These are phyloP conservation scores for Apteryx mantelli DNA, from an alignment of 2,113 vertebrate species.

Conservation along the genomic window DNA sequence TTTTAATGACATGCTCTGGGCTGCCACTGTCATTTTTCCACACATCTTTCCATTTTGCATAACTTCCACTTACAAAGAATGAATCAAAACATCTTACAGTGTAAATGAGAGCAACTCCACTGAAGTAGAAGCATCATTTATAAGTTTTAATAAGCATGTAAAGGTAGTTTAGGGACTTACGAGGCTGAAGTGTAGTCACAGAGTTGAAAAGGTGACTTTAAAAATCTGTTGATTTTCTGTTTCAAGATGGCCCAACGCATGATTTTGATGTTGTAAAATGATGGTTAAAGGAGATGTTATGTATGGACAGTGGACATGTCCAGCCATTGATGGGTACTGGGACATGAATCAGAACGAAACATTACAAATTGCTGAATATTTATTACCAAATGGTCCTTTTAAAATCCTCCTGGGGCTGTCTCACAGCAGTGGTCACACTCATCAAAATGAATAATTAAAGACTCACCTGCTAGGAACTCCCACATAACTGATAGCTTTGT, in stretches of 20 bases:
- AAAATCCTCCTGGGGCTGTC: not conserved
- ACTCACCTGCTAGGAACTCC: constrained; percentile 18
- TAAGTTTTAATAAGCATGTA: constrained; percentile 24
- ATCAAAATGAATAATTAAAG: constrained; percentile 49
- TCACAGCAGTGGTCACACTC: not conserved
- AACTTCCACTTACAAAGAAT: constrained; percentile 2
- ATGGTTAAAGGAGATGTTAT: constrained; percentile 24
- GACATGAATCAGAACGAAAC: constrained; percentile 32
- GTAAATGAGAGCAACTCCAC: not conserved
- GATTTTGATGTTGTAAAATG: constrained; percentile 48
- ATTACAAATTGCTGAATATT: constrained; percentile 63
- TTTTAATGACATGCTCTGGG: not conserved
- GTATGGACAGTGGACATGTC: not conserved
- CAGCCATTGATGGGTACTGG: not conserved
- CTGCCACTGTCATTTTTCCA: not conserved
- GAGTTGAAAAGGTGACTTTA: constrained; percentile 54
- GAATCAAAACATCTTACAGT: not conserved
- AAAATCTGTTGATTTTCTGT: constrained; percentile 52
- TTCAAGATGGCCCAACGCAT: constrained; percentile 33
- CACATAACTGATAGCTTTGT: not conserved
- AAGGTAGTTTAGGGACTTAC: constrained; percentile 5
- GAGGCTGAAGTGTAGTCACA: not conserved
- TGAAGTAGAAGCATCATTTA: constrained; percentile 26
- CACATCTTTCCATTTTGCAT: not conserved
- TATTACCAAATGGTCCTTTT: constrained; percentile 57